phyloP scores from a whole-genome alignment of 2,113 vertebrate genomes.

The Boulengeromyrus knoepffleri region DNA sequence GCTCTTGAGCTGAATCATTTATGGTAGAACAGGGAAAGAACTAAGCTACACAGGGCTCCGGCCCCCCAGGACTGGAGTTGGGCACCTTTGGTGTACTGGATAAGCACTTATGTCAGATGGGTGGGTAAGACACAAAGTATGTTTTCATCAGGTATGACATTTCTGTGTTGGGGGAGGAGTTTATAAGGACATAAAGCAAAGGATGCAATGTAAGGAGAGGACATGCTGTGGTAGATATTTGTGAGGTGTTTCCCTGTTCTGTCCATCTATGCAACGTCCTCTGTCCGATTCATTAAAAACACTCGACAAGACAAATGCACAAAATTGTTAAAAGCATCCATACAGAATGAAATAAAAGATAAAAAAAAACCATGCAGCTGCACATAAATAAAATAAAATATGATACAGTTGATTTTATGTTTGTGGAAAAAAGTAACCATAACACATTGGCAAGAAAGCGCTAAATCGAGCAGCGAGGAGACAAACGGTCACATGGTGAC shows the following conservation, averaged over 20 bases:
- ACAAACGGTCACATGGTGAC: neutral
- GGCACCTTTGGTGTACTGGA: neutral
- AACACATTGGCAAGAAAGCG: neutral
- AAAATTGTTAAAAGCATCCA: neutral
- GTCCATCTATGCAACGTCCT: neutral
- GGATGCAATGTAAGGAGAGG: neutral
- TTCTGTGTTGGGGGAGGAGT: neutral
- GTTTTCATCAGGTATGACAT: neutral
- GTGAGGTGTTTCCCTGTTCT: neutral
- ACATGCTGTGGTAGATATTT: neutral
- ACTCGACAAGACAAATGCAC: neutral
- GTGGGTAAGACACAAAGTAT: neutral
- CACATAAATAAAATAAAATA: neutral
- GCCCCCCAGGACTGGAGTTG: too few relatives aligned
- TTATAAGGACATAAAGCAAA: neutral
- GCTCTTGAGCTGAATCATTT: too few relatives aligned
- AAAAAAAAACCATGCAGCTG: neutral
- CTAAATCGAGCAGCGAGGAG: neutral
- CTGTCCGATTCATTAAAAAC: neutral
- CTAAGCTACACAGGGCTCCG: too few relatives aligned
- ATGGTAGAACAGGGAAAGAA: too few relatives aligned
- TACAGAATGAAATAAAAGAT: neutral
- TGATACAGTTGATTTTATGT: neutral
- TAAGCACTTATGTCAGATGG: neutral
- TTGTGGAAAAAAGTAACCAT: neutral